Evolutionary conservation across 1,140 invertebrate species (phyloP).

Genomic region (Trachymyrmex septentrionalis): DNA sequence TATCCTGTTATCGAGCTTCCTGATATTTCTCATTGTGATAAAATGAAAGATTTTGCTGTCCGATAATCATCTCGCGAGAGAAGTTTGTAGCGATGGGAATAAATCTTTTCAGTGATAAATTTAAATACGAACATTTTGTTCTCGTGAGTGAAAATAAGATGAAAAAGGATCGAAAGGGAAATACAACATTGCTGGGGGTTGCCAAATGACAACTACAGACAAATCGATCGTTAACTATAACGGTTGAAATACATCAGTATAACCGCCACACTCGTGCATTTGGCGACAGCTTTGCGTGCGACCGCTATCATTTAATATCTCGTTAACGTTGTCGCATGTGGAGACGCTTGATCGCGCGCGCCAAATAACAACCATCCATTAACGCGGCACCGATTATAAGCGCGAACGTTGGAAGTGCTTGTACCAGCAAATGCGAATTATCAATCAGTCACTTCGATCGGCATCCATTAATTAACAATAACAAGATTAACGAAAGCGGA

Average conservation of each 20-base stretch:
- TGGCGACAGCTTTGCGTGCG: conserved; percentile 56
- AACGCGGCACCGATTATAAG: conserved; percentile 70
- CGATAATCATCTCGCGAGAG: neutral
- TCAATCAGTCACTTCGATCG: conserved; percentile 65
- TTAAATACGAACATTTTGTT: conserved; percentile 7
- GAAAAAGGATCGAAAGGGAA: neutral
- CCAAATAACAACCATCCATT: conserved; percentile 76
- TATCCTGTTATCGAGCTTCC: neutral
- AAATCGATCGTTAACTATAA: conserved; percentile 25
- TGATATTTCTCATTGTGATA: neutral
- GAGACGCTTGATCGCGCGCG: conserved; percentile 56
- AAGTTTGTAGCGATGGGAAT: neutral
- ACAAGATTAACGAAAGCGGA: conserved; percentile 56
- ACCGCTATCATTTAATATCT: conserved; percentile 68
- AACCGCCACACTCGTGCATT: conserved; percentile 45
- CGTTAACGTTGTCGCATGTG: conserved; percentile 63
- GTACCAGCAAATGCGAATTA: conserved; percentile 69
- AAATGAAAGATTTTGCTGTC: neutral
- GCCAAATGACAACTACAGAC: neutral
- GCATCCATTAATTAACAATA: conserved; percentile 71
- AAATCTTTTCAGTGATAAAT: neutral
- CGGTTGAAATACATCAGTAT: conserved; percentile 29
- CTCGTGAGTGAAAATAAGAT: neutral
- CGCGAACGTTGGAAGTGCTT: conserved; percentile 24
- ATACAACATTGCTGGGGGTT: neutral